phyloP scores from a whole-genome alignment of 2,888 invertebrate species.

The Drosophila phalerata region DNA sequence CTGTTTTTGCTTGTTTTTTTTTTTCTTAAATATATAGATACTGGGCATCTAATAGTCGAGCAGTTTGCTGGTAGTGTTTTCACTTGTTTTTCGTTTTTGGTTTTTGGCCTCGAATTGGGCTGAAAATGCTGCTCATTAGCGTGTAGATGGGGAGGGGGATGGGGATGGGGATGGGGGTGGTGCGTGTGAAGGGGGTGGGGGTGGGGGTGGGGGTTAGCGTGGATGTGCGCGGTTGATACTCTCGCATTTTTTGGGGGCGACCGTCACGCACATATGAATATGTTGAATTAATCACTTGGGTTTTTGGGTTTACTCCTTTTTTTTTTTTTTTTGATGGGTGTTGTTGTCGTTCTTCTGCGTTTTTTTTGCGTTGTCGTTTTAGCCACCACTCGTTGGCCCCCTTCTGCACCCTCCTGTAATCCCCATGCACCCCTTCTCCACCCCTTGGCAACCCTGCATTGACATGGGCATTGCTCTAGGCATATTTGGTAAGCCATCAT shows the following conservation, averaged over 20 bases:
- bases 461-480: slow-evolving; percentile 72
- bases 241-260: slow-evolving; percentile 12
- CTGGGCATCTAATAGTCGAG: not conserved
- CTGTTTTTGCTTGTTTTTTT: no score
- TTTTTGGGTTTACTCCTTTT: slow-evolving; percentile 51
- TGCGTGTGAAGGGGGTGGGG: not conserved
- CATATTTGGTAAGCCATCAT: slow-evolving; percentile 51
- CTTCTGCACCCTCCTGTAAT: not conserved
- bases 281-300: slow-evolving; percentile 82
- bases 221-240: slow-evolving; percentile 3
- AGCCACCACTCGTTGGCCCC: slow-evolving; percentile 30
- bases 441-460: slow-evolving; percentile 34
- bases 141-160: not conserved
- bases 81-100: slow-evolving; percentile 9
- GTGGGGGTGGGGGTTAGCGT: slow-evolving; percentile 2
- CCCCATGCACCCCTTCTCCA: not conserved
- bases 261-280: slow-evolving; percentile 77
- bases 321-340: slow-evolving; percentile 16
- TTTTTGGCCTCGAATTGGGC: slow-evolving; percentile 8
- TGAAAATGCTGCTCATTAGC: slow-evolving; percentile 37
- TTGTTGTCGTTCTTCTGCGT: slow-evolving; percentile 1
- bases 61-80: not conserved
- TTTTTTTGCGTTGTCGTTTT: slow-evolving; percentile 42
- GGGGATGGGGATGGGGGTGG: slow-evolving; percentile 3
- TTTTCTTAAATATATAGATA: no score